These are phyloP conservation scores for Thymallus thymallus DNA, from an alignment of 2,113 vertebrate species.

Conservation along the genomic window DNA sequence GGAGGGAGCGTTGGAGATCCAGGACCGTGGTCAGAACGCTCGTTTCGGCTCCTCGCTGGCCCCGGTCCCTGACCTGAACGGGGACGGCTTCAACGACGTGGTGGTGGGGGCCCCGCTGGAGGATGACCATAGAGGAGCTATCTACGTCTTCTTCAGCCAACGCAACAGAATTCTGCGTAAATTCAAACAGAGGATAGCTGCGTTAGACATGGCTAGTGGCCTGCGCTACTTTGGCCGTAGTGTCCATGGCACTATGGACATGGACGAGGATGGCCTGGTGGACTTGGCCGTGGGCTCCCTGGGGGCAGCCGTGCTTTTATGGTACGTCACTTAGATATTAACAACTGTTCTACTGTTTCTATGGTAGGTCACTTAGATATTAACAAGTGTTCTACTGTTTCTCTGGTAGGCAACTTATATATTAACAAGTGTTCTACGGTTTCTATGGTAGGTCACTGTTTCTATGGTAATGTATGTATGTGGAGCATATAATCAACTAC, in stretches of 20 bases:
- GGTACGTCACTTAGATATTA: constrained; percentile 69
- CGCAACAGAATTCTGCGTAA: constrained; percentile 66
- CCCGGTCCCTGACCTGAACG: constrained; percentile 86
- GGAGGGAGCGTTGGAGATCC: constrained; percentile 75
- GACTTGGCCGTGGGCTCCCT: constrained; percentile 89
- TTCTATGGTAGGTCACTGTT: no score
- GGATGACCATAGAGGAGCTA: constrained; percentile 83
- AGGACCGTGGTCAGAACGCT: constrained; percentile 80
- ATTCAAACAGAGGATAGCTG: constrained; percentile 86
- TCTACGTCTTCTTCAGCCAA: constrained; percentile 86
- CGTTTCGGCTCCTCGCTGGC: constrained; percentile 86
- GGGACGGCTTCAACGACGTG: constrained; percentile 85
- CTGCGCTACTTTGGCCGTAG: constrained; percentile 91
- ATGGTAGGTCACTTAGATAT: no score
- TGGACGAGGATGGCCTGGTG: constrained; percentile 83
- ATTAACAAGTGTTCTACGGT: no score
- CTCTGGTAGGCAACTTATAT: no score
- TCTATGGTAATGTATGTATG: no score
- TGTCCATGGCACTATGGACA: constrained; percentile 86
- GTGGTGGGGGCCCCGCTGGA: constrained; percentile 90
- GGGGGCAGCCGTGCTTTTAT: constrained; percentile 84
- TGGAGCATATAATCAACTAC: no score
- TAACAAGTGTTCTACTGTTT: no score
- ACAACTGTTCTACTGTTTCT: no score
- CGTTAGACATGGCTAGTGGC: constrained; percentile 62